phyloP scores from a whole-genome alignment of 2,113 vertebrate species.

The Cryptomyrus ogoouensis region DNA sequence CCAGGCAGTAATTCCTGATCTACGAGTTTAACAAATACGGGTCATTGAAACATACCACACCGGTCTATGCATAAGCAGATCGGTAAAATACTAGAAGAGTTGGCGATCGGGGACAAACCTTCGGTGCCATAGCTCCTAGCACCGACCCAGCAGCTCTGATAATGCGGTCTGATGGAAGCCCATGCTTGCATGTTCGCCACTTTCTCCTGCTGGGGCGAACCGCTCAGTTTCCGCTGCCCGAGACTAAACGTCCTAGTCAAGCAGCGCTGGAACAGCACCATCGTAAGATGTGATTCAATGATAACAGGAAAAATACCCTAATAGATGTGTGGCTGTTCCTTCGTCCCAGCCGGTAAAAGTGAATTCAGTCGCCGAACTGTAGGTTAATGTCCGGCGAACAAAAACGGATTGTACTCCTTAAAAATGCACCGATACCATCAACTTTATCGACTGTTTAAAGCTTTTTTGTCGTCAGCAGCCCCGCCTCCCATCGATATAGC shows the following conservation, averaged over 20 bases:
- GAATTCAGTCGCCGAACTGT: not conserved
- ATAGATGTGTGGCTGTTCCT: not conserved
- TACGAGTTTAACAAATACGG: not conserved
- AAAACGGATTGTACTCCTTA: not conserved
- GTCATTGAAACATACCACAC: not conserved
- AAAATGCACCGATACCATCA: not conserved
- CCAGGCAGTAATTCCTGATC: not conserved
- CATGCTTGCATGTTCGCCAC: not conserved
- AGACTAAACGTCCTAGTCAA: not conserved
- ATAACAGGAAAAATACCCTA: not conserved
- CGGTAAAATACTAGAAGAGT: not conserved
- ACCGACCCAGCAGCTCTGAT: not conserved
- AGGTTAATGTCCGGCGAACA: not conserved
- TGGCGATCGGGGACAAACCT: slow-evolving; percentile 4
- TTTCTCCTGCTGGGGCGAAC: not conserved
- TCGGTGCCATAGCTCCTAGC: not conserved
- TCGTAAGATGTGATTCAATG: not conserved
- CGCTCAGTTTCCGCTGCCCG: slow-evolving; percentile 1
- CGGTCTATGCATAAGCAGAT: not conserved
- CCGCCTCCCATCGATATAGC: not conserved
- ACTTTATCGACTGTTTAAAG: not conserved
- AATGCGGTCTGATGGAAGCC: not conserved
- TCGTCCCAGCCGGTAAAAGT: not conserved
- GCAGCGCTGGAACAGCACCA: slow-evolving; percentile 20
- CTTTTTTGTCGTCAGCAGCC: not conserved